phyloP scores from a whole-genome alignment of 2,113 vertebrate species.

The Arenaria interpres region DNA sequence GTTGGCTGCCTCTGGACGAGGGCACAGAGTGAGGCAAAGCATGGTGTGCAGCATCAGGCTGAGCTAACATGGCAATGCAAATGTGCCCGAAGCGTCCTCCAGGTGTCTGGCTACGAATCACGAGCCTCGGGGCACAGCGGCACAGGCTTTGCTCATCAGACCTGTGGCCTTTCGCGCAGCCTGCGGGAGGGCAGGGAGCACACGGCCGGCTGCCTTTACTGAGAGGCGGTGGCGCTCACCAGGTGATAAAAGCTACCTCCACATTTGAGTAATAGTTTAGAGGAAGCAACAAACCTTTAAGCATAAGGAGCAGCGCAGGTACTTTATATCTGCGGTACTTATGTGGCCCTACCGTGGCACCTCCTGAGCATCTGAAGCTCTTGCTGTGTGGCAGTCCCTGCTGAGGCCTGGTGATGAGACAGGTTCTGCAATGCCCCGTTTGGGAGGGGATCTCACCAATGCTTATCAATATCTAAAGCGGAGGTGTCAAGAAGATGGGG shows the following conservation, averaged over 20 bases:
- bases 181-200: not conserved
- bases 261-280: not conserved
- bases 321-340: not conserved
- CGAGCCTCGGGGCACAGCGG: not conserved
- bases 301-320: not conserved
- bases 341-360: rapidly evolving
- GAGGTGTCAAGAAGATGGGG: not conserved
- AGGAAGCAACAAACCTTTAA: not conserved
- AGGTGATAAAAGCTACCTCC: not conserved
- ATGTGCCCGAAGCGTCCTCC: not conserved
- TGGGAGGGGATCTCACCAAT: not conserved
- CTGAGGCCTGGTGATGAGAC: rapidly evolving
- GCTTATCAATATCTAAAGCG: not conserved
- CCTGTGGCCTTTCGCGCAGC: not conserved
- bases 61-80: not conserved
- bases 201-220: rapidly evolving
- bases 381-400: not conserved
- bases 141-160: not conserved
- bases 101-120: not conserved
- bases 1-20: not conserved
- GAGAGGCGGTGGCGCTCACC: not conserved
- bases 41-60: not conserved
- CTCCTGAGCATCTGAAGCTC: not conserved
- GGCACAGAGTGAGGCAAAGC: not conserved
- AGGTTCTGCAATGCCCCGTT: not conserved